Evolutionary conservation across 2,888 invertebrate species (phyloP), one percentile per base, ranked within the genome.

Genomic region (Catonia carolina): DNA sequence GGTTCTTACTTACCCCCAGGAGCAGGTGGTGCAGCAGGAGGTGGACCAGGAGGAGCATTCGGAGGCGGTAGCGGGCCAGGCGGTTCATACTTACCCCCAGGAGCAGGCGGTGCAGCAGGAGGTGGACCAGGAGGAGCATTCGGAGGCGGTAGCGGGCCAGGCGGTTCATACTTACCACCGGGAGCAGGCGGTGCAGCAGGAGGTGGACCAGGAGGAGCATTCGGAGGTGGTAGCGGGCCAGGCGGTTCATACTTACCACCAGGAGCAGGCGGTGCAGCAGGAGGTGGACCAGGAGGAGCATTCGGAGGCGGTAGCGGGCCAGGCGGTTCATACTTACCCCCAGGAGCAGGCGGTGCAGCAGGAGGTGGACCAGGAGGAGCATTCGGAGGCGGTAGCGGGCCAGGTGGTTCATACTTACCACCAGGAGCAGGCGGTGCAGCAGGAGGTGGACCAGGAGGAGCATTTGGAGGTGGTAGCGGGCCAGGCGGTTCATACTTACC

Each of bases 301-400:
- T 18, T 18, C 2, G 18, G 22, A 7, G 45, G 45, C 12, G 31
- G 7, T n/a, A 31, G 49, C 2, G 49, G 49, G 2, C 15, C 27
- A 49, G 49, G 27, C 4, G 49, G 49, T 27, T 50, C 51, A 3
- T 51, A 51, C 20, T 18, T 20, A 4, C 18, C 37, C 15, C 51
- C 51, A 18, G 39, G 15, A 51, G 20, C 20, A 7, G 20, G 20
- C 2, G 51, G 51, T 15, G 14, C 15, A 12, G 4, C 39, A 5
- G 42, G n/a, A 4, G 36, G 31, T 14, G 33, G 35, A 12, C 5
- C 12, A 18, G 33, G 36, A 14, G 41, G 31, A 14, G 17, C 39
- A 27, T 51, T 23, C 2, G 39, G 22, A 20, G 39, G 20, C 8
- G 41, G 41, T 17, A 22, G 41, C 6, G 41, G 41, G 10, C 41